Conservation (phyloP, 1,140 invertebrate genomes). For the Drosophila suzukii region DNA sequence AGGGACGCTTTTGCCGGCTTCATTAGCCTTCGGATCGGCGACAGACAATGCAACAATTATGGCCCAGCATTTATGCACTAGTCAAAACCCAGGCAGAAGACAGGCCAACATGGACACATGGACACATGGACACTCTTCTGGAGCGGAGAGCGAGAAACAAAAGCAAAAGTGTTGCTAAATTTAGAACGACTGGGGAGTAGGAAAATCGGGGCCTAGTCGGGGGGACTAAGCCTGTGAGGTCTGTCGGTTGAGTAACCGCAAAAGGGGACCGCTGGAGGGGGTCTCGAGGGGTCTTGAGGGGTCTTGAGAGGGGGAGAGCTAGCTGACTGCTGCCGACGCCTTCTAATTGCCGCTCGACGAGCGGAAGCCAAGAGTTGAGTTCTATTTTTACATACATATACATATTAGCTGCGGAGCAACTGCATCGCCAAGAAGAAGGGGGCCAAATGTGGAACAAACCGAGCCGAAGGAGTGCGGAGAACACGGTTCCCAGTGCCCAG, state of each 20-base stretch:
- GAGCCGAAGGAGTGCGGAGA: conserved; percentile 27
- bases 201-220: conserved; percentile 1
- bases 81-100: conserved; percentile 34
- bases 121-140: conserved; percentile 13
- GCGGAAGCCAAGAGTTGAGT: conserved; percentile 45
- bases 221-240: conserved; percentile 42
- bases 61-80: conserved; percentile 64
- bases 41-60: conserved; percentile 74
- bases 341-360: conserved; percentile 64
- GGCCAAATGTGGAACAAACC: conserved; percentile 37
- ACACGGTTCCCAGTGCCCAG: conserved; percentile 10
- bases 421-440: conserved; percentile 12
- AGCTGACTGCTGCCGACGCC: conserved; percentile 46
- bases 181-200: conserved; percentile 57
- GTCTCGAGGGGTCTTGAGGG: not conserved
- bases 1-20: conserved; percentile 55
- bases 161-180: conserved; percentile 77
- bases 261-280: conserved; percentile 19
- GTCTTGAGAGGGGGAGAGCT: not conserved
- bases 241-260: conserved; percentile 73
- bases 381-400: conserved; percentile 67
- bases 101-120: conserved; percentile 19
- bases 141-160: conserved; percentile 45
- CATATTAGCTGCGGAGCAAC: conserved; percentile 31
- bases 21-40: conserved; percentile 51